Conservation (phyloP, 23 tunicate genomes). For the Botrylloides violaceus region DNA sequence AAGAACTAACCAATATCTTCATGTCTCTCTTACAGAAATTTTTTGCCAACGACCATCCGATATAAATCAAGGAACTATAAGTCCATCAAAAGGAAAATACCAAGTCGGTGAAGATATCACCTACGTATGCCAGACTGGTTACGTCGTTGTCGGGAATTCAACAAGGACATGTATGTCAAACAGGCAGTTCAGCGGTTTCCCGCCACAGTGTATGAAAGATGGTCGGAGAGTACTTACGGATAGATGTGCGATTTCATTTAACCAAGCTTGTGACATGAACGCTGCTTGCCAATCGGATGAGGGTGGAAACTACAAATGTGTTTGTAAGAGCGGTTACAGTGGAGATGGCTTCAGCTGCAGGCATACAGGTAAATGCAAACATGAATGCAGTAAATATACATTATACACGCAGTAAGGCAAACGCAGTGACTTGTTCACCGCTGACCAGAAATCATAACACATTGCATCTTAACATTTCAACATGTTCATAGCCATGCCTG, state of each 20-base stretch:
- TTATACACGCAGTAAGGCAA: too few relatives aligned
- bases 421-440: too few relatives aligned
- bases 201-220: constrained; percentile 14
- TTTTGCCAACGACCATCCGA: constrained; percentile 25
- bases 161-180: constrained; percentile 6
- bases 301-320: background rate
- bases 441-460: too few relatives aligned
- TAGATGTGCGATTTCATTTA: background rate
- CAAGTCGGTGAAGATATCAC: constrained; percentile 14
- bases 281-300: background rate
- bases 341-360: constrained; percentile 24
- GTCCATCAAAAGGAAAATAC: constrained; percentile 19
- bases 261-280: constrained; percentile 5
- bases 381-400: too few relatives aligned
- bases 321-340: background rate
- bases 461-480: too few relatives aligned
- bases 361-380: background rate
- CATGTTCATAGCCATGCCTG: too few relatives aligned
- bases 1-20: background rate
- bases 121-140: constrained; percentile 9
- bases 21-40: background rate
- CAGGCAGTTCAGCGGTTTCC: background rate
- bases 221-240: background rate
- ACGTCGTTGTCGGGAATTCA: background rate
- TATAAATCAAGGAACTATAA: constrained; percentile 19